A percentile compares a stretch with the other conserved stretches of the same genome.
phyloP scores from a whole-genome alignment of 2,888 invertebrate species.

The Cartodere bifasciata region DNA sequence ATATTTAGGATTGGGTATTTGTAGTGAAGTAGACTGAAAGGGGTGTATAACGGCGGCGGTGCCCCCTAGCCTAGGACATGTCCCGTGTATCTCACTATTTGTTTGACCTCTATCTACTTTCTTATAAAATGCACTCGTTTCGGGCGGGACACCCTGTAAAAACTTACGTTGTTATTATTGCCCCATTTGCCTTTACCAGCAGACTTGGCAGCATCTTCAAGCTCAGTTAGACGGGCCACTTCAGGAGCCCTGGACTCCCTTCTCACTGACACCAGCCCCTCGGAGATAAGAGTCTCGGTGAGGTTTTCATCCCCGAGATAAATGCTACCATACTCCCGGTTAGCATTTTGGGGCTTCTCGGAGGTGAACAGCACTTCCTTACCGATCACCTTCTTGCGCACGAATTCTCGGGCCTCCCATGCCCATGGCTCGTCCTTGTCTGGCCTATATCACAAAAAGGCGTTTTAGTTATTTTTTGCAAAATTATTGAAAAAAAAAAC shows the following conservation, averaged over 20 bases:
- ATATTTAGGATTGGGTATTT: too few relatives aligned
- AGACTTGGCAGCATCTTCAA: slow-evolving; percentile 82
- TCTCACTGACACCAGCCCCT: slow-evolving; percentile 78
- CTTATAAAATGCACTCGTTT: too few relatives aligned
- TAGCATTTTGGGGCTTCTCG: slow-evolving; percentile 72
- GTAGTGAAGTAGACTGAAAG: too few relatives aligned
- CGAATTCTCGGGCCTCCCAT: slow-evolving; percentile 94
- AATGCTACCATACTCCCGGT: slow-evolving; percentile 79
- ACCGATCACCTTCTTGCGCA: slow-evolving; percentile 84
- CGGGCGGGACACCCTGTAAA: too few relatives aligned
- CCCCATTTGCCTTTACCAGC: slow-evolving; percentile 77
- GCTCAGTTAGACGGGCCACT: slow-evolving; percentile 56
- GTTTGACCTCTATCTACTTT: too few relatives aligned
- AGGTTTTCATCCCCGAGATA: slow-evolving; percentile 84
- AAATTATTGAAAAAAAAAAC: too few relatives aligned
- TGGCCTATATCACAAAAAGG: too few relatives aligned
- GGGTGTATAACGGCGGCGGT: too few relatives aligned
- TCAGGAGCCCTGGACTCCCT: slow-evolving; percentile 54
- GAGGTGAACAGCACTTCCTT: slow-evolving; percentile 75
- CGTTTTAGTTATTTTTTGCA: too few relatives aligned
- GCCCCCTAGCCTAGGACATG: too few relatives aligned
- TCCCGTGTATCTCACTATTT: too few relatives aligned
- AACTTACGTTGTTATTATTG: too few relatives aligned
- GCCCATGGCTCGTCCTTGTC: slow-evolving; percentile 87
- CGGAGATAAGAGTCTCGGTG: slow-evolving; percentile 74